Conservation (phyloP, 2,888 invertebrate species). For the Tachystola acroxantha region DNA sequence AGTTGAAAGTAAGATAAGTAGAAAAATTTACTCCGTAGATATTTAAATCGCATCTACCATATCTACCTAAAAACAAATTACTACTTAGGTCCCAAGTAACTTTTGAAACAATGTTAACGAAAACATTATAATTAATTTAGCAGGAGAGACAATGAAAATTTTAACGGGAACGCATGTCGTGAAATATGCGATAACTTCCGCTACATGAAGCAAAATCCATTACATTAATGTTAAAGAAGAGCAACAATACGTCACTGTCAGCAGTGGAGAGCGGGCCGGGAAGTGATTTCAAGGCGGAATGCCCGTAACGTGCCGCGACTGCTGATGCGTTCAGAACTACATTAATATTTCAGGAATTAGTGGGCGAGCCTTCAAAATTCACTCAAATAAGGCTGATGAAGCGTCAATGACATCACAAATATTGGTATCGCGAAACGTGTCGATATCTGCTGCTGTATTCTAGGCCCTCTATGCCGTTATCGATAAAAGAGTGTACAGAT, state of each 20-base stretch:
- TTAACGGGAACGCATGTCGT: constrained; percentile 36
- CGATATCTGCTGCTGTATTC: too few relatives aligned
- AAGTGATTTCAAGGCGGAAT: constrained; percentile 73
- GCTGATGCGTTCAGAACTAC: constrained; percentile 52
- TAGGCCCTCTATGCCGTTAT: too few relatives aligned
- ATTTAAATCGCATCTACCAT: too few relatives aligned
- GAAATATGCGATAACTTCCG: constrained; percentile 63
- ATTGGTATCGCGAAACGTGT: too few relatives aligned
- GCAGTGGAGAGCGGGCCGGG: constrained; percentile 51
- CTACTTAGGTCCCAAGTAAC: too few relatives aligned
- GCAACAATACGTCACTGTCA: constrained; percentile 74
- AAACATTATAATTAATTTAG: constrained; percentile 7
- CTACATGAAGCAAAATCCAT: constrained; percentile 71
- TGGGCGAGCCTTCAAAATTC: constrained; percentile 34
- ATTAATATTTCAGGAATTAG: constrained; percentile 67
- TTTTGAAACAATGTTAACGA: not conserved
- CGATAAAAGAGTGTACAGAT: too few relatives aligned
- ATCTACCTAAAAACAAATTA: too few relatives aligned
- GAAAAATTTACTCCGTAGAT: too few relatives aligned
- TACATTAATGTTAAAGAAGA: constrained; percentile 72
- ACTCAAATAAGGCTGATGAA: too few relatives aligned
- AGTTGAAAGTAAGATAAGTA: too few relatives aligned
- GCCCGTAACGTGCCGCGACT: constrained; percentile 66
- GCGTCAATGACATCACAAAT: too few relatives aligned
- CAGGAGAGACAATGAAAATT: constrained; percentile 25